Evolutionary conservation across 2,797 vertebrate species (phyloP).

Genomic region (Furcifer pardalis): DNA sequence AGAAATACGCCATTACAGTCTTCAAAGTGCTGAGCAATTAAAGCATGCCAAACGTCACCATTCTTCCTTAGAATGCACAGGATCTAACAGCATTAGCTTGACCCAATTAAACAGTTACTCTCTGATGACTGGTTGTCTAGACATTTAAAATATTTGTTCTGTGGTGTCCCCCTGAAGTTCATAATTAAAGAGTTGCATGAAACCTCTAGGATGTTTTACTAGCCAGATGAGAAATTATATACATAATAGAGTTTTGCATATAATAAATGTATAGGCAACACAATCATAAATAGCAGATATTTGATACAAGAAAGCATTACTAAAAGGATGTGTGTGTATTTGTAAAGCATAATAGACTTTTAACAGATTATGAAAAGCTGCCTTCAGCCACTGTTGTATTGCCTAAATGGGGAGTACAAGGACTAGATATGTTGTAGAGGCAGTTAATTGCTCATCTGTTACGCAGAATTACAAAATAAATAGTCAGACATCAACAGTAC

Average conservation of each 20-base stretch:
- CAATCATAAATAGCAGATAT: slow-evolving; percentile 6
- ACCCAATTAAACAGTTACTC: slow-evolving; percentile 72
- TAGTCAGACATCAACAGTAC: too few relatives aligned
- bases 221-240: slow-evolving; percentile 74
- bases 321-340: background rate
- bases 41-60: slow-evolving; percentile 23
- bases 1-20: background rate
- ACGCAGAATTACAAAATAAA: too few relatives aligned
- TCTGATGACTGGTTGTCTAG: slow-evolving; percentile 75
- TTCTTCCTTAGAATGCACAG: slow-evolving; percentile 28
- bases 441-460: background rate
- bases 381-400: too few relatives aligned
- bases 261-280: slow-evolving; percentile 65
- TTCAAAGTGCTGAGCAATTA: slow-evolving; percentile 32
- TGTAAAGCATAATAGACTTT: background rate
- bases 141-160: slow-evolving; percentile 77
- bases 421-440: background rate
- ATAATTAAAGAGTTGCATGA: slow-evolving; percentile 76
- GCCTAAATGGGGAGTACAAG: too few relatives aligned
- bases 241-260: slow-evolving; percentile 61
- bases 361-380: background rate
- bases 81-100: slow-evolving; percentile 58
- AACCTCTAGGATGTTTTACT: slow-evolving; percentile 73
- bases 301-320: background rate
- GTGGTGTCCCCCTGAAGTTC: slow-evolving; percentile 75